A percentile compares a stretch with the other conserved stretches of the same genome.
Conservation (phyloP, 2,113 vertebrate species). For the Pleuronectes platessa region DNA sequence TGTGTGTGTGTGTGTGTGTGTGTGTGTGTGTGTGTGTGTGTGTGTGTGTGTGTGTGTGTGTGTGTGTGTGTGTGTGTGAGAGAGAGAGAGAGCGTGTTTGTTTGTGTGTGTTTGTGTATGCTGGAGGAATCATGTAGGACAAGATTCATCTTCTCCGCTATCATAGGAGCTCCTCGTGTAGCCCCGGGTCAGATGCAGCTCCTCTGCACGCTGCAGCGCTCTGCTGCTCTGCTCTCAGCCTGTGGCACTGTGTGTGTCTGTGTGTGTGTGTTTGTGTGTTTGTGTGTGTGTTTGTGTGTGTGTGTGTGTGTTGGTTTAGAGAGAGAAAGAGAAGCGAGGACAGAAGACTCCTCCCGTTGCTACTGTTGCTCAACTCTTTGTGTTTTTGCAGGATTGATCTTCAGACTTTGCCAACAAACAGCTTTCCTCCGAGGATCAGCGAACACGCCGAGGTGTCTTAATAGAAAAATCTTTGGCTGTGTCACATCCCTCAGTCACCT, state of each 20-base stretch:
- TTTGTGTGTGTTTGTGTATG: neutral
- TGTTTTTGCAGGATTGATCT: slow-evolving; percentile 40
- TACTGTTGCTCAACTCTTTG: slow-evolving; percentile 35
- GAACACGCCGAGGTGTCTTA: slow-evolving; percentile 38
- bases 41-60: neutral
- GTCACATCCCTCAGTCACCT: slow-evolving; percentile 62
- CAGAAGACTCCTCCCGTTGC: slow-evolving; percentile 32
- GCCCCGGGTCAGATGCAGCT: slow-evolving; percentile 56
- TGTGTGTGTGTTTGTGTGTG: neutral
- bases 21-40: neutral
- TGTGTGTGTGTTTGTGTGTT: neutral
- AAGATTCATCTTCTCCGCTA: slow-evolving; percentile 50
- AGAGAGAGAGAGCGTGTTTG: too few species aligned
- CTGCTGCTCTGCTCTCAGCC: slow-evolving; percentile 40
- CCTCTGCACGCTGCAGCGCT: slow-evolving; percentile 25
- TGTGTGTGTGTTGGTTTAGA: neutral
- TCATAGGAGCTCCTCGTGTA: slow-evolving; percentile 47
- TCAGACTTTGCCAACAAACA: slow-evolving; percentile 43
- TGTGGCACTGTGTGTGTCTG: slow-evolving; percentile 19
- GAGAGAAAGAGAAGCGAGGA: neutral
- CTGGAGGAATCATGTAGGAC: slow-evolving; percentile 45
- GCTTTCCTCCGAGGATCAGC: slow-evolving; percentile 33
- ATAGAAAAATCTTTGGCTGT: slow-evolving; percentile 63
- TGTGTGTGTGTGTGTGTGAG: neutral
- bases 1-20: too few species aligned